phyloP scores from a whole-genome alignment of 2,888 invertebrate genomes.

The Creontiades dilutus region DNA sequence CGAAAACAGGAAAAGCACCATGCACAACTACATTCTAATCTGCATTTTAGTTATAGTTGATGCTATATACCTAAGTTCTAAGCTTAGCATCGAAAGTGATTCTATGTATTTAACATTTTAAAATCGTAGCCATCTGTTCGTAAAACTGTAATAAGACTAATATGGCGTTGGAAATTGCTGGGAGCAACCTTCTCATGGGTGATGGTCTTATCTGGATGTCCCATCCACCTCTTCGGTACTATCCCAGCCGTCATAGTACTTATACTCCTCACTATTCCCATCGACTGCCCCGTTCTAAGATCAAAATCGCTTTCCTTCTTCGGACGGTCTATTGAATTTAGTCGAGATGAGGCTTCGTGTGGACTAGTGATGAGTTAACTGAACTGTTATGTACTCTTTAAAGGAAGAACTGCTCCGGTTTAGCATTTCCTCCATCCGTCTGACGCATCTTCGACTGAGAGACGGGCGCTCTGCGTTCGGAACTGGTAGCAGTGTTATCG shows the following conservation, averaged over 20 bases:
- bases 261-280: not conserved
- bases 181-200: not conserved
- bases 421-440: constrained; percentile 36
- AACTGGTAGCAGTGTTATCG: constrained; percentile 51
- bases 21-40: too few species aligned
- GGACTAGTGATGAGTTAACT: constrained; percentile 48
- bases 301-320: not conserved
- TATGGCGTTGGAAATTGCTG: not conserved
- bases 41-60: too few species aligned
- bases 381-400: constrained; percentile 29
- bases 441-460: constrained; percentile 15
- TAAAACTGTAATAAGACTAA: constrained; percentile 11
- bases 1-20: too few species aligned
- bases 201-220: not conserved
- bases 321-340: not conserved
- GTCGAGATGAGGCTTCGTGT: not conserved
- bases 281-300: not conserved
- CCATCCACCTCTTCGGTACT: constrained; percentile 6
- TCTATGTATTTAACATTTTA: too few species aligned
- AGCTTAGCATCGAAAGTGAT: too few species aligned
- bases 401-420: constrained; percentile 46
- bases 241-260: not conserved
- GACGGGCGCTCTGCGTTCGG: constrained; percentile 11
- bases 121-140: too few species aligned
- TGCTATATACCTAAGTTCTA: too few species aligned